Evolutionary conservation across 2,113 vertebrate species (phyloP).

Genomic region (Calidris pugnax): DNA sequence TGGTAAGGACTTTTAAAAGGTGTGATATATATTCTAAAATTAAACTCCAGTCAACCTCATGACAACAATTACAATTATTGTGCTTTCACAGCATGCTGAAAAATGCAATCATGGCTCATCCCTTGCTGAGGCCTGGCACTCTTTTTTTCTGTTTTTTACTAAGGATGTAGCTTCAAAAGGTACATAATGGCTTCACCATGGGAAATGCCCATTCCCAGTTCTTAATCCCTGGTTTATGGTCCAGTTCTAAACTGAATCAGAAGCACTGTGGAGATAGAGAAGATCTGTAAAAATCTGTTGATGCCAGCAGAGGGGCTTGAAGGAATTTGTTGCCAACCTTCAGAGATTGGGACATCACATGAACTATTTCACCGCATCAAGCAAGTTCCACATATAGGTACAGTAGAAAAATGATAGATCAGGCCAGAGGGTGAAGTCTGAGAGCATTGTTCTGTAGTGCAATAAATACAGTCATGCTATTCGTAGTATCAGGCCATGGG

Average conservation of each 20-base stretch:
- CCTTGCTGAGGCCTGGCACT: not conserved
- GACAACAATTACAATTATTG: not conserved
- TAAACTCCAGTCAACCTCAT: not conserved
- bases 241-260: not conserved
- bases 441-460: not conserved
- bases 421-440: not conserved
- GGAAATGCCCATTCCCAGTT: not conserved
- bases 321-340: not conserved
- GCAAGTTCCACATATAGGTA: not conserved
- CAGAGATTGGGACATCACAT: accelerated
- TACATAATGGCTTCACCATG: not conserved
- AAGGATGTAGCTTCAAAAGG: not conserved
- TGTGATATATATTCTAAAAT: not conserved
- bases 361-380: not conserved
- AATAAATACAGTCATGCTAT: not conserved
- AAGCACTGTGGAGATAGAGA: not conserved
- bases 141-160: not conserved
- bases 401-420: not conserved
- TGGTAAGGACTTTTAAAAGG: not conserved
- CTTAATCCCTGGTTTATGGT: not conserved
- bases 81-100: not conserved
- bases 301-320: not conserved
- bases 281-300: not conserved
- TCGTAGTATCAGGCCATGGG: not conserved
- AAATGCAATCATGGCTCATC: not conserved